Conservation (phyloP, 1,140 invertebrate species). For the Spodoptera litura region DNA sequence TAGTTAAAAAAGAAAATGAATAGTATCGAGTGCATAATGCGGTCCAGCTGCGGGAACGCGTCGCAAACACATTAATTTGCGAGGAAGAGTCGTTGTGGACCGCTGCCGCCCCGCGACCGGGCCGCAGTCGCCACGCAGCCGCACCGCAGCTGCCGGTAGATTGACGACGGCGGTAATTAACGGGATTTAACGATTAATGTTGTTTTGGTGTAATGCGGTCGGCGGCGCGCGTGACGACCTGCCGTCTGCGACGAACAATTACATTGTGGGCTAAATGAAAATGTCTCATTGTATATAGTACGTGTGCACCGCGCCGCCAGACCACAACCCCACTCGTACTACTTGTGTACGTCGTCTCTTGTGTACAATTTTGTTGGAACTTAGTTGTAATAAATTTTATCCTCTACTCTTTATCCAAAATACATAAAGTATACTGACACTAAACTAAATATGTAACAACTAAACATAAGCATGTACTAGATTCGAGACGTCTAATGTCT, state of each 20-base stretch:
- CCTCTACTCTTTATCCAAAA: no score
- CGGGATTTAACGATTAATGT: constrained; percentile 50
- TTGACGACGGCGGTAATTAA: constrained; percentile 46
- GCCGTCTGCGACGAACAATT: constrained; percentile 18
- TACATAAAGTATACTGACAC: no score
- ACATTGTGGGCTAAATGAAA: constrained; percentile 38
- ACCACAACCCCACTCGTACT: no score
- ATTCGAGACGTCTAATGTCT: no score
- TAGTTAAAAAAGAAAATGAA: constrained; percentile 41
- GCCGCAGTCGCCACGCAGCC: constrained; percentile 18
- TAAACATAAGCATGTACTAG: no score
- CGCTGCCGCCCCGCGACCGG: constrained; percentile 29
- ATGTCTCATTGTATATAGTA: constrained; percentile 35
- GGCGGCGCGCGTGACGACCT: constrained; percentile 35
- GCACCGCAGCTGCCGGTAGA: constrained; percentile 33
- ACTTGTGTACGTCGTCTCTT: no score
- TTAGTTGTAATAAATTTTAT: no score
- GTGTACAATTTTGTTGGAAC: no score
- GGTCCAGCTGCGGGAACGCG: constrained; percentile 26
- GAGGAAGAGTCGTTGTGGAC: constrained; percentile 19
- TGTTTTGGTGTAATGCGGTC: constrained; percentile 44
- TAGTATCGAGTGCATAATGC: constrained; percentile 37
- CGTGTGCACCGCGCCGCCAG: background rate
- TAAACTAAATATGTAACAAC: no score
- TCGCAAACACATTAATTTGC: constrained; percentile 42